Base-by-base conservation (phyloP, 2,888 invertebrate species). In the Oligia latruncula region DNA sequence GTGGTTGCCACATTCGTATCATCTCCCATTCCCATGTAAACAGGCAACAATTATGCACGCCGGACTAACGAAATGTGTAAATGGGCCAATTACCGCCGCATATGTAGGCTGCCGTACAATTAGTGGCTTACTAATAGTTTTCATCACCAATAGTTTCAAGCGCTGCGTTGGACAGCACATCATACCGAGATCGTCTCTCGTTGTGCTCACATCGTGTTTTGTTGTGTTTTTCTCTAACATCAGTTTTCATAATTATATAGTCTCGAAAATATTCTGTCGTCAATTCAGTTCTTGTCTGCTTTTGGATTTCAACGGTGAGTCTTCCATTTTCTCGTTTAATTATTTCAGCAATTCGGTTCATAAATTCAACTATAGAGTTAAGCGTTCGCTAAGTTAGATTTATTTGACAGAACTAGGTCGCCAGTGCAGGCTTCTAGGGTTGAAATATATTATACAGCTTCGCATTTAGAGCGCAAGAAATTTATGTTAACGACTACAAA, bases 31-130 rank as follows among this genome's bases (percentile, higher is more conserved):
- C 91, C 90, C 91, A 91, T 93, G 94, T 94, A 96, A 96, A 96
- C 94, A 95, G 93, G 89, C 93, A 92, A 93, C 95, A 96, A 96
- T 97, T 97, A 96, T 95, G 94, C 95, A 94, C 92, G 93, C 90
- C 91, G 90, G 93, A 95, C 97, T 97, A 96, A 96, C 96, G 92
- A 96, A 95, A 96, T 94, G 96, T 96, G 96, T 96, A 97, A 96
- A 97, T 97, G 95, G 96, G 92, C 93, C 97, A 97, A 97, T 97
- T 97, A 97, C 96, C 96, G 95, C 92, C 90, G 93, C 88, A 92
- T 94, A 96, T 96, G 96, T 96, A 96, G 96, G 96, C 96, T 96
- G 94, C 94, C 90, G 94, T 92, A 94, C 96, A 97, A 96, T 97
- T 97, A 97, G 96, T 96, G 92, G 92, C 91, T 91, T 93, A 96